Percentiles rank a stretch among this genome's conserved stretches.
These are phyloP conservation scores for Pogonognathellus flavescens DNA, from an alignment of 1,140 invertebrate species.

Conservation along the genomic window DNA sequence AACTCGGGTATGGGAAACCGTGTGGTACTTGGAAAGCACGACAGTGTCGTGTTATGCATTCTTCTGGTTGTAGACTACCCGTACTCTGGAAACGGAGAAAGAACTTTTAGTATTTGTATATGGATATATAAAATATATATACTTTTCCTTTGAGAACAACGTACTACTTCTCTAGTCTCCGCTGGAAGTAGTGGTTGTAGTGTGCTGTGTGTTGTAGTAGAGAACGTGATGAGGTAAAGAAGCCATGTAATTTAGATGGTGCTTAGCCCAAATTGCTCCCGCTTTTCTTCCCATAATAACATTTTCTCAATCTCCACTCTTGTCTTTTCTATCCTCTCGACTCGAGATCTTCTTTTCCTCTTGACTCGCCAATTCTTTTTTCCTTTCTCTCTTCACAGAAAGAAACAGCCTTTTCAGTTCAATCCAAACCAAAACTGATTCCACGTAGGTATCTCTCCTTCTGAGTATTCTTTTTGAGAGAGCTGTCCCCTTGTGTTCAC, in stretches of 20 bases:
- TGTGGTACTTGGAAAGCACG: no score
- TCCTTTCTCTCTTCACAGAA: conserved; percentile 31
- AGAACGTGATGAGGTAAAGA: conserved; percentile 48
- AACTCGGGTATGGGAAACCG: neutral
- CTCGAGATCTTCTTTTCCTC: conserved; percentile 46
- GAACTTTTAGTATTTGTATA: neutral
- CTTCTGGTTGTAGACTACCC: neutral
- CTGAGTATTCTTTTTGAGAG: no score
- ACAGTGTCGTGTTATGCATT: neutral
- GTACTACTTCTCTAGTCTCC: neutral
- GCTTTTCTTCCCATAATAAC: conserved; percentile 48
- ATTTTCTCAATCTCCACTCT: conserved; percentile 51
- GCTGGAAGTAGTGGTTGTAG: neutral
- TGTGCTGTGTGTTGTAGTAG: conserved; percentile 33
- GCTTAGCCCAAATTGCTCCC: conserved; percentile 45
- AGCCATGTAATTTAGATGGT: conserved; percentile 51
- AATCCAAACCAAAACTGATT: neutral
- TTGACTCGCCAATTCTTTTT: conserved; percentile 42
- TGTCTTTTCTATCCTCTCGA: conserved; percentile 45
- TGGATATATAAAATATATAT: neutral
- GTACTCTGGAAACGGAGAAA: neutral
- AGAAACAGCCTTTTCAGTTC: neutral
- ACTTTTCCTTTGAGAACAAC: neutral
- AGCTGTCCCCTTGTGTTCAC: neutral
- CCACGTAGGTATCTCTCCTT: neutral